These are phyloP conservation scores for Zosterops pallidus DNA, from an alignment of 2,113 vertebrate genomes.

Conservation along the genomic window DNA sequence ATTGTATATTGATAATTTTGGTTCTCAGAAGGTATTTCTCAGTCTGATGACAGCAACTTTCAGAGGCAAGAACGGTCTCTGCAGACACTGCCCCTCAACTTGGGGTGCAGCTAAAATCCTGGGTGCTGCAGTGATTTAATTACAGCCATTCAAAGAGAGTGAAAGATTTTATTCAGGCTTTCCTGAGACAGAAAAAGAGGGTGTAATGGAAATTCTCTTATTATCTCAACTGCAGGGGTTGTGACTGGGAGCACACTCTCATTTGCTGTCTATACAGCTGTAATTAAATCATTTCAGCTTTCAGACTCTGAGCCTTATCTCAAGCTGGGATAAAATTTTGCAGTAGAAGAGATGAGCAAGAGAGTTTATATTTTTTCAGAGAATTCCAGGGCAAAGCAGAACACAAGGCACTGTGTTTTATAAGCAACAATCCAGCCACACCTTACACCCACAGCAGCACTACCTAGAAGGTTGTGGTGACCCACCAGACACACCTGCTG, in stretches of 20 bases:
- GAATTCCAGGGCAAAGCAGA: neutral
- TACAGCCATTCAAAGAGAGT: neutral
- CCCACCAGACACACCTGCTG: neutral
- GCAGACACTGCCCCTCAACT: neutral
- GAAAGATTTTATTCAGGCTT: constrained; percentile 30
- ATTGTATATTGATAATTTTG: neutral
- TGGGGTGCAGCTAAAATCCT: neutral
- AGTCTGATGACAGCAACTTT: neutral
- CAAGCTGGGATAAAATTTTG: neutral
- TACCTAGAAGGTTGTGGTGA: neutral
- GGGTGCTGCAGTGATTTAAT: neutral
- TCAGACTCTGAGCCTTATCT: neutral
- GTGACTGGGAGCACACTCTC: neutral
- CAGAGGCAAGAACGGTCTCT: neutral
- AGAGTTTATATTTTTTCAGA: neutral
- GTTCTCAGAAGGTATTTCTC: neutral
- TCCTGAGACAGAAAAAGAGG: neutral
- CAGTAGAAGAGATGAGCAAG: neutral
- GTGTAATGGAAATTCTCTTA: constrained; percentile 29
- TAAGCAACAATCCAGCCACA: neutral
- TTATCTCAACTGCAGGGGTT: neutral
- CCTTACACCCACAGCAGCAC: neutral
- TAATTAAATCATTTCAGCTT: constrained; percentile 40
- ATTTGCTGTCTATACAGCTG: constrained; percentile 2
- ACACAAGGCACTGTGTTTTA: neutral